Evolutionary conservation across 1,140 invertebrate genomes (phyloP), one percentile per base, ranked within the genome.

Genomic region (Aphis gossypii): DNA sequence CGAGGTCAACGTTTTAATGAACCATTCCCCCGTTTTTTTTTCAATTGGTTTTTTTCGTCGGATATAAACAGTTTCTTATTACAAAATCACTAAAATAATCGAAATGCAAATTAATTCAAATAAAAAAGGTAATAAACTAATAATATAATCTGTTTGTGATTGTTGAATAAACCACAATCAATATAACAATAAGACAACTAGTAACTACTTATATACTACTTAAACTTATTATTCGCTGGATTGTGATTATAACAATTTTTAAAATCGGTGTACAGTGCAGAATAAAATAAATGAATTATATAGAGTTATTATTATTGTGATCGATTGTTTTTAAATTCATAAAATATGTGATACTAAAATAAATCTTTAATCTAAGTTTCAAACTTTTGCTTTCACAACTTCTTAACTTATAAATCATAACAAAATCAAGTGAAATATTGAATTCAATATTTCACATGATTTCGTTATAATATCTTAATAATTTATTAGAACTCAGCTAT

Each of bases 341-440:
- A 41, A 83, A 83, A 38, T 83, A 83, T 83, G 8, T 23, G 38
- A 2, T 83, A 23, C 82, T 83, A 23, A 41, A 83, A 83, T 83
- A 83, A 35, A 83, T 83, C 41, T 84, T 84, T 84, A 84, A 83
- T 83, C n/a, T 23, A 84, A 84, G 83, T 41, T 84, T 84, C 20
- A 84, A 84, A 84, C 38, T 84, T 41, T 25, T 25, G 21, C 38
- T 84, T 41, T 84, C 21, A 41, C 83, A 44, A 30, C 21, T 84
- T 14, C 38, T 4, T 25, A 9, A 83, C 35, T 7, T 83, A 8
- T 38, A 83, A 83, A 11, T 38, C 21, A 83, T 83, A 83, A 83
- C 35, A 83, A 38, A 38, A 83, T 23, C 82, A 38, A 9, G 35
- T 38, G 35, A 38, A 83, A 83, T 83, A 83, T 41, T 9, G 21